Evolutionary conservation across 2,888 invertebrate genomes (phyloP).

Genomic region (Drosophila testacea): DNA sequence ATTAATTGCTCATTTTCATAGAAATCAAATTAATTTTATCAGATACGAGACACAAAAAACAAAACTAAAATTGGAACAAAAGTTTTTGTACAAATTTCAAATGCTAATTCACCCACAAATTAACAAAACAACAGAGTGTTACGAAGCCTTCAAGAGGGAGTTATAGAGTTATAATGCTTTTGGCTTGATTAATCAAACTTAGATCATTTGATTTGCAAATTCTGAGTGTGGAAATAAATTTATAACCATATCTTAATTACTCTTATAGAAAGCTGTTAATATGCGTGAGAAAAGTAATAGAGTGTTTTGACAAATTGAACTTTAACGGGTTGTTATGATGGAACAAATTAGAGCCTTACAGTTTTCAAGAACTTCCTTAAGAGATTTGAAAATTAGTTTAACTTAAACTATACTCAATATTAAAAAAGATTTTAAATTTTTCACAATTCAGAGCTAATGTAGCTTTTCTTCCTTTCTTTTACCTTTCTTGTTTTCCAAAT

Average conservation of each 20-base stretch:
- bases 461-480: too few species aligned
- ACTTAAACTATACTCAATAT: too few species aligned
- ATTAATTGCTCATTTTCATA: constrained; percentile 65
- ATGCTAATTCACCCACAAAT: constrained; percentile 47
- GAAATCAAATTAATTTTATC: constrained; percentile 62
- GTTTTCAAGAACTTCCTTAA: too few species aligned
- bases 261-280: constrained; percentile 11
- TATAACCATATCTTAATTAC: constrained; percentile 45
- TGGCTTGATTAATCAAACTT: constrained; percentile 29
- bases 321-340: neutral
- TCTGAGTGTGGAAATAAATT: constrained; percentile 32
- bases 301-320: neutral
- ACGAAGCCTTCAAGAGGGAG: constrained; percentile 9
- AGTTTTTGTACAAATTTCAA: constrained; percentile 19
- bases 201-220: constrained; percentile 68
- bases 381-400: too few species aligned
- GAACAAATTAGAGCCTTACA: too few species aligned
- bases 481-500: too few species aligned
- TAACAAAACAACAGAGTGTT: constrained; percentile 21
- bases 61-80: constrained; percentile 7
- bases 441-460: too few species aligned
- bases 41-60: constrained; percentile 14
- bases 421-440: too few species aligned
- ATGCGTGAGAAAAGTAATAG: constrained; percentile 32
- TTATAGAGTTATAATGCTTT: constrained; percentile 13